phyloP scores from a whole-genome alignment of 2,888 invertebrate species.

The Dasysyrphus tricinctus region DNA sequence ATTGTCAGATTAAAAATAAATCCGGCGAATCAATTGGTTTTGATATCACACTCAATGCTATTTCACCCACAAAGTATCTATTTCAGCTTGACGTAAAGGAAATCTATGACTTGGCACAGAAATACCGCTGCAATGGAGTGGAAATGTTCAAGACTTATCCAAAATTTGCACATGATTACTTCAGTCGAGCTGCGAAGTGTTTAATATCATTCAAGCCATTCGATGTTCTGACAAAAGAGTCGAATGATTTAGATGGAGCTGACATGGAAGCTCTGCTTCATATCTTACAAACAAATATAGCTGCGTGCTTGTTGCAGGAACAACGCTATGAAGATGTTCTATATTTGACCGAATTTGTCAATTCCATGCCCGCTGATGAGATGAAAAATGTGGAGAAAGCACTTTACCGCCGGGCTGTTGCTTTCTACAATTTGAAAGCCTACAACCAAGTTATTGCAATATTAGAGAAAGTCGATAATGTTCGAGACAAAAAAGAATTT shows the following conservation, averaged over 20 bases:
- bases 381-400: slow-evolving; percentile 83
- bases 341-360: slow-evolving; percentile 85
- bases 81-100: slow-evolving; percentile 82
- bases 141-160: slow-evolving; percentile 87
- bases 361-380: slow-evolving; percentile 77
- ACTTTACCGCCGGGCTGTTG: slow-evolving; percentile 84
- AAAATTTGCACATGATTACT: slow-evolving; percentile 89
- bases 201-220: slow-evolving; percentile 86
- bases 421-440: slow-evolving; percentile 85
- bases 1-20: slow-evolving; percentile 82
- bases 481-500: slow-evolving; percentile 88
- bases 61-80: slow-evolving; percentile 83
- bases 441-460: slow-evolving; percentile 87
- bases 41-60: slow-evolving; percentile 81
- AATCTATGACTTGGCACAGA: slow-evolving; percentile 82
- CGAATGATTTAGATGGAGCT: slow-evolving; percentile 79
- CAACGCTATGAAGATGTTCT: slow-evolving; percentile 88
- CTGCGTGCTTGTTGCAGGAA: slow-evolving; percentile 90
- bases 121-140: slow-evolving; percentile 85
- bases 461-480: slow-evolving; percentile 83
- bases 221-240: slow-evolving; percentile 84
- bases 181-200: slow-evolving; percentile 89
- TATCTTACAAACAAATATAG: slow-evolving; percentile 91
- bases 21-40: slow-evolving; percentile 79
- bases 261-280: slow-evolving; percentile 86